A percentile compares a stretch with the other conserved stretches of the same genome.
These are phyloP conservation scores for Otis tarda DNA, from an alignment of 2,113 vertebrate genomes.

Conservation along the genomic window DNA sequence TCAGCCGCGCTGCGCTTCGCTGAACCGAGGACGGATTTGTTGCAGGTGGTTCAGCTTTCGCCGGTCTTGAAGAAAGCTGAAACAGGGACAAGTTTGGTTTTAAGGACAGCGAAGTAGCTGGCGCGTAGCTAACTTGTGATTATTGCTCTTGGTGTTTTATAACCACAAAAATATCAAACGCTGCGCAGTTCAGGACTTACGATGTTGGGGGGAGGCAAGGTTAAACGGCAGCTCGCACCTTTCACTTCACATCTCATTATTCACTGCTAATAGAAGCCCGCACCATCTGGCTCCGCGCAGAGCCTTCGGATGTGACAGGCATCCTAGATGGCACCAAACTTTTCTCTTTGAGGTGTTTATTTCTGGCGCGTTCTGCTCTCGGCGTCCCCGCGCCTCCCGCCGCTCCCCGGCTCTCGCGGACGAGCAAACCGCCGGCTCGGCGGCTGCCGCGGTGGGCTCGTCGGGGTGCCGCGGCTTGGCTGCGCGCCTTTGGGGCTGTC, in stretches of 20 bases:
- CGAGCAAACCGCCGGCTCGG: not conserved
- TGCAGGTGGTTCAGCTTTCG: not conserved
- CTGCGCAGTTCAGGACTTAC: slow-evolving; percentile 31
- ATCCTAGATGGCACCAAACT: slow-evolving; percentile 42
- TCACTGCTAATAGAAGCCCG: slow-evolving; percentile 67
- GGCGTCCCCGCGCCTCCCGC: not conserved
- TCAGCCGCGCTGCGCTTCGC: too few species aligned
- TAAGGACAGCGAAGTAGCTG: not conserved
- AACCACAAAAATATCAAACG: slow-evolving; percentile 29
- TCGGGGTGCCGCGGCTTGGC: not conserved
- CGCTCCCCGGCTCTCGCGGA: not conserved
- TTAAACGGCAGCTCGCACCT: slow-evolving; percentile 72
- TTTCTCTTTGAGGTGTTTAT: slow-evolving; percentile 20
- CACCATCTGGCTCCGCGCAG: slow-evolving; percentile 67
- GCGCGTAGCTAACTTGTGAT: not conserved
- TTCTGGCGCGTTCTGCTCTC: not conserved
- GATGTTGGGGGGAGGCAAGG: slow-evolving; percentile 50
- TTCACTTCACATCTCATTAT: slow-evolving; percentile 70
- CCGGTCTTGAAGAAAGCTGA: not conserved
- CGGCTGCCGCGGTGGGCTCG: not conserved
- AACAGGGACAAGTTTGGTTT: not conserved
- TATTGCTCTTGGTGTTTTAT: not conserved
- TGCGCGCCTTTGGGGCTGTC: fast-evolving
- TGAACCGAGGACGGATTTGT: too few species aligned
- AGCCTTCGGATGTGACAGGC: slow-evolving; percentile 54